Conservation (phyloP, 2,888 invertebrate genomes). For the Leucophenga maculata region DNA sequence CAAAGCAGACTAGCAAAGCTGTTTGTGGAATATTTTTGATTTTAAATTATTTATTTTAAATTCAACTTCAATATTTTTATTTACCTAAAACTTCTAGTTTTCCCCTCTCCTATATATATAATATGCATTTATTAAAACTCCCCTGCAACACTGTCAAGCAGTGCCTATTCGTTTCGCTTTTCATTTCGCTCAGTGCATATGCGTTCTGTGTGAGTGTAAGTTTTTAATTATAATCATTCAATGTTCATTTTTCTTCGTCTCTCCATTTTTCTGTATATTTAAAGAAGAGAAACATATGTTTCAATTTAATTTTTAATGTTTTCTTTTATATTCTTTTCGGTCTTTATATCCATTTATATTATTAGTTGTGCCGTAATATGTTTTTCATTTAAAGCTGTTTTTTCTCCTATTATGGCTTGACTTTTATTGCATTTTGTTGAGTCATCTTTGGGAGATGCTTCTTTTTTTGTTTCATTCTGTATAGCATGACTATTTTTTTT, state of each 20-base stretch:
- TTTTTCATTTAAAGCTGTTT: slow-evolving; percentile 36
- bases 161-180: too few species aligned
- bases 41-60: neutral
- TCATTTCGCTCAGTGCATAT: slow-evolving; percentile 1
- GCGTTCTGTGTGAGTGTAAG: slow-evolving; percentile 10
- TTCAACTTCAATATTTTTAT: neutral
- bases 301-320: slow-evolving; percentile 56
- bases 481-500: neutral
- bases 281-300: slow-evolving; percentile 58
- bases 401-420: slow-evolving; percentile 28
- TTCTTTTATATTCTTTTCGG: slow-evolving; percentile 35
- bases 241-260: slow-evolving; percentile 3
- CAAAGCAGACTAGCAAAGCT: too few species aligned
- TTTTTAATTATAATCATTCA: slow-evolving; percentile 57
- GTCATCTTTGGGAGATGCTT: neutral
- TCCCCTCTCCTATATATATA: too few species aligned
- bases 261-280: slow-evolving; percentile 45
- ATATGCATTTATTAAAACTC: too few species aligned
- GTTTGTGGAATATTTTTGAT: too few species aligned
- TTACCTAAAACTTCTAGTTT: too few species aligned
- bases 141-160: neutral
- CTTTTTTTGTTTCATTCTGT: neutral
- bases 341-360: slow-evolving; percentile 50
- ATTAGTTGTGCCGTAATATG: slow-evolving; percentile 51
- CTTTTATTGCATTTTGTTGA: neutral